Conservation (phyloP, 2,113 vertebrate species). For the Himantopus leucocephalus region DNA sequence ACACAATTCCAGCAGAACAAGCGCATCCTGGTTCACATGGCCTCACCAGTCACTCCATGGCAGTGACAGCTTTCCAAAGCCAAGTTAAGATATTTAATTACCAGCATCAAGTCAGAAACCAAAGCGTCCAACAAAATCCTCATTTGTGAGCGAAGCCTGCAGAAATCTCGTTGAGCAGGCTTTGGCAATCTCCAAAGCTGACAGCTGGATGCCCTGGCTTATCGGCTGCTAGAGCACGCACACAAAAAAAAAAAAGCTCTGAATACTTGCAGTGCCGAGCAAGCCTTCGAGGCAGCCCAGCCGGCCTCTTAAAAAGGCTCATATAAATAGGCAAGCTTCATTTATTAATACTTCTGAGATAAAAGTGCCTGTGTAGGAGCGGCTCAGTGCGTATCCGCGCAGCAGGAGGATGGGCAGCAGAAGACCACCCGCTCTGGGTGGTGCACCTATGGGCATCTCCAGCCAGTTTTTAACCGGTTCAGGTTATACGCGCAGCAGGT, state of each 20-base stretch:
- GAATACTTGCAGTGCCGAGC: conserved; percentile 17
- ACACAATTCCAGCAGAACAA: conserved; percentile 24
- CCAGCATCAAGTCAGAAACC: conserved; percentile 46
- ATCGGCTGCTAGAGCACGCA: conserved; percentile 4
- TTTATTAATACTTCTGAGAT: conserved; percentile 54
- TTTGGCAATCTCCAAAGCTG: conserved; percentile 42
- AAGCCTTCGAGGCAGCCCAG: background rate
- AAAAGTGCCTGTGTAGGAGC: background rate
- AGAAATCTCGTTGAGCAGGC: conserved; percentile 39
- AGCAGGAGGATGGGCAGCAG: background rate
- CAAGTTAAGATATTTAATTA: conserved; percentile 52
- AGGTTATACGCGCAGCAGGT: background rate
- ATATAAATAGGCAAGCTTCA: conserved; percentile 22
- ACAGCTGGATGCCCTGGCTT: conserved; percentile 61
- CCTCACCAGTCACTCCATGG: background rate
- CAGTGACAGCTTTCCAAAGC: conserved; percentile 31
- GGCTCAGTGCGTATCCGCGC: background rate
- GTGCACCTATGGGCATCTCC: background rate
- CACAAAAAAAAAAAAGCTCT: background rate
- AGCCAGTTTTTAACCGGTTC: background rate
- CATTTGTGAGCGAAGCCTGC: background rate
- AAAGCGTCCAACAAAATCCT: conserved; percentile 34
- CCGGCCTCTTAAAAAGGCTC: conserved; percentile 4
- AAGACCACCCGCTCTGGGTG: background rate
- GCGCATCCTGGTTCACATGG: background rate